Evolutionary conservation across 2,888 invertebrate genomes (phyloP).

Genomic region (Suillia variegata): DNA sequence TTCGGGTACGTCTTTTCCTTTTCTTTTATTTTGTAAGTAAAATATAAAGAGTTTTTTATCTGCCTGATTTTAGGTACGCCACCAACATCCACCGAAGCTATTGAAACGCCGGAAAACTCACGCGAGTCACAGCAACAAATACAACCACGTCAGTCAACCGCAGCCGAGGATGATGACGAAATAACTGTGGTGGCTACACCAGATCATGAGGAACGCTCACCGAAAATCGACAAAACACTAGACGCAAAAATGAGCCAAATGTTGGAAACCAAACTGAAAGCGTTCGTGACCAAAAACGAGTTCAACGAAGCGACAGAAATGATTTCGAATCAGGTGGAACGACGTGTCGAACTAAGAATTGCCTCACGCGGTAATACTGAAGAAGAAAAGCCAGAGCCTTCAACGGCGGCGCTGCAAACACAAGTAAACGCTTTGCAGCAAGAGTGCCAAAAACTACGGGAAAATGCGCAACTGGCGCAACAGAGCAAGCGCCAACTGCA

Average conservation of each 20-base stretch:
- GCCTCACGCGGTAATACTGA: slow-evolving; percentile 10
- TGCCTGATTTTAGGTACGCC: too few species aligned
- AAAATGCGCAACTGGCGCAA: slow-evolving; percentile 18
- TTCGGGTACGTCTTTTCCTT: too few species aligned
- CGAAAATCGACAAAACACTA: slow-evolving; percentile 18
- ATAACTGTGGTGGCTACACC: slow-evolving; percentile 14
- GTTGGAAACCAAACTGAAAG: slow-evolving; percentile 31
- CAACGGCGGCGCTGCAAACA: slow-evolving; percentile 6
- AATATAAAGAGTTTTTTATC: too few species aligned
- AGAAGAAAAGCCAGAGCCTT: background rate
- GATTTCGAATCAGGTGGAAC: slow-evolving; percentile 11
- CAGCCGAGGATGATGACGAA: slow-evolving; percentile 12
- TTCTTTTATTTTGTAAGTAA: too few species aligned
- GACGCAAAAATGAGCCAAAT: slow-evolving; percentile 26
- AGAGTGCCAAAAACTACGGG: slow-evolving; percentile 26
- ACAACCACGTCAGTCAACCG: background rate
- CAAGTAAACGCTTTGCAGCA: slow-evolving; percentile 22
- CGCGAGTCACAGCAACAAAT: background rate
- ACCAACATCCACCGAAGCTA: slow-evolving; percentile 15
- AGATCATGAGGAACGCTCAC: background rate
- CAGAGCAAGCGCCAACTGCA: slow-evolving; percentile 30
- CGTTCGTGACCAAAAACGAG: slow-evolving; percentile 25
- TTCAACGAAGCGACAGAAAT: slow-evolving; percentile 18
- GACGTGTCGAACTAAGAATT: background rate
- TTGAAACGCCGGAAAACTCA: slow-evolving; percentile 15